Conservation (phyloP, 1,140 invertebrate species). For the Watersipora subatra region DNA sequence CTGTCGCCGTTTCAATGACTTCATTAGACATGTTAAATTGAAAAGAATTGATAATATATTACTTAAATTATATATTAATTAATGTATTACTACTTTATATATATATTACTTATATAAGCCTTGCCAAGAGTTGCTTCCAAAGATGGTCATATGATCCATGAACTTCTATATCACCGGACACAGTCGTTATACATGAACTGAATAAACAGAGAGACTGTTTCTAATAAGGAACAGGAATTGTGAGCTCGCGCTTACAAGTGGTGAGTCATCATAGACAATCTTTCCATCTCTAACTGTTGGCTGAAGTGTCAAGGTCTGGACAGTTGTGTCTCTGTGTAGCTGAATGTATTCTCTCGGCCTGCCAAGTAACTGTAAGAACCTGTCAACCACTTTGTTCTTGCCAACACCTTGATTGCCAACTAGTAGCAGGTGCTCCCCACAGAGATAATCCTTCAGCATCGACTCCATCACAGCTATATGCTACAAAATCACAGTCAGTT, state of each 20-base stretch:
- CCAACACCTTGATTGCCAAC: conserved; percentile 85
- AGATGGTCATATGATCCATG: no score
- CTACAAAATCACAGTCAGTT: conserved; percentile 36
- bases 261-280: conserved; percentile 84
- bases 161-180: no score
- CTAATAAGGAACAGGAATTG: no score
- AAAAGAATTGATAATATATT: no score
- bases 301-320: conserved; percentile 82
- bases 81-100: no score
- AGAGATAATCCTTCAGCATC: conserved; percentile 72
- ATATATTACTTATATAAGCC: no score
- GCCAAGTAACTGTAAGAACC: conserved; percentile 72
- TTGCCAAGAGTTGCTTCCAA: no score
- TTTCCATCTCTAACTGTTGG: conserved; percentile 74
- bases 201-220: no score
- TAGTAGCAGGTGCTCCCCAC: conserved; percentile 79
- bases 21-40: no score
- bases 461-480: conserved; percentile 70
- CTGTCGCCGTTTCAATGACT: no score
- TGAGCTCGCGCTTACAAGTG: conserved; percentile 55
- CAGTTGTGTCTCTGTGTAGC: conserved; percentile 86
- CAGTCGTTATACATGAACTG: no score
- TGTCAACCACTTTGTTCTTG: conserved; percentile 84
- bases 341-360: conserved; percentile 88
- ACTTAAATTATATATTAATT: no score